Base-by-base conservation (phyloP, 2,888 invertebrate genomes). In the Congeria kusceri region DNA sequence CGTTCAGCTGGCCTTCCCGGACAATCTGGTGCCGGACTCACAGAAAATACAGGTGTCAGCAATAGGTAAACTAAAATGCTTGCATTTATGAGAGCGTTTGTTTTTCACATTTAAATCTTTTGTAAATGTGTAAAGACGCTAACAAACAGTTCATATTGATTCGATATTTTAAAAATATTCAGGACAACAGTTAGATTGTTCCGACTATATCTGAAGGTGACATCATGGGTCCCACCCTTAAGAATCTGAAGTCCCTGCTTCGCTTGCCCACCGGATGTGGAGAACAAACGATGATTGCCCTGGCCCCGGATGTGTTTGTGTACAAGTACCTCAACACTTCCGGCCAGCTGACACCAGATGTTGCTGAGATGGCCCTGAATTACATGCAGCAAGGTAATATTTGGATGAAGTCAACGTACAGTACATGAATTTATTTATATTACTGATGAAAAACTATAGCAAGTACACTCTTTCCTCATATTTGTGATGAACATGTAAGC, bases 211-310 rank as follows among this genome's bases (percentile, higher is more conserved):
- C 39, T 39, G 1, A 11, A 95, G 95, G 95, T 76, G 97, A 98
- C 92, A 95, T 97, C 46, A 94, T 98, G 89, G 97, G 97, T 13
- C 96, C 97, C 3, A 95, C 96, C 5, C 95, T 97, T 67, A 95
- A 96, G 44, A 96, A 97, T 91, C 93, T 97, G 57, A 96, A 96
- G 47, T 95, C 95, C 85, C 94, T 98, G 68, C 95, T 97, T n/a
- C 91, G 96, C 81, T 95, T 96, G 93, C 97, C 98, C 0, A 96
- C 96, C 53, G 98, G 97, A 0, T 98, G 98, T 93, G 97, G 99
- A 0, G 97, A 97, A 92, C 97, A 98, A 93, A 99, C 98, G 73
- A 96, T 98, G 95, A 94, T 98, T 20, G 96, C 97, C 80, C 96
- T 99, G 90, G 97, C 98, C 57, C 96, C 98, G 0, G 97, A 97